Conservation (phyloP, 2,797 vertebrate species). For the Paedocypris micromegethes region DNA sequence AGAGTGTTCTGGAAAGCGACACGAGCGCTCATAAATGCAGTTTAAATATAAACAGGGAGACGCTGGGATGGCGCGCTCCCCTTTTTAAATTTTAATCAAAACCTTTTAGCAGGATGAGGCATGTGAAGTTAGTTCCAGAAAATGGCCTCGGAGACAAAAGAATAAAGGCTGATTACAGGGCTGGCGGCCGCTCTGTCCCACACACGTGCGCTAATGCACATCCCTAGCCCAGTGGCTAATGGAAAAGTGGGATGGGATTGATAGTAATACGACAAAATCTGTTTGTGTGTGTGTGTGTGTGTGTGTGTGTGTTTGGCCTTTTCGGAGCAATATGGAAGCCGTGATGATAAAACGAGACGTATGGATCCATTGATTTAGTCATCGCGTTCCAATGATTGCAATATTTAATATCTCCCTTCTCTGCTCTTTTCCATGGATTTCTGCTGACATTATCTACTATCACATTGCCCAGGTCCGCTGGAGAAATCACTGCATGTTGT, state of each 20-base stretch:
- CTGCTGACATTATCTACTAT: conserved; percentile 13
- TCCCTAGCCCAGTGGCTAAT: conserved; percentile 35
- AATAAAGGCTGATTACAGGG: conserved; percentile 55
- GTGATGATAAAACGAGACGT: not conserved
- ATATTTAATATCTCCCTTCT: conserved; percentile 5
- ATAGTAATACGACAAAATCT: not conserved
- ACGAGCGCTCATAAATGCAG: conserved; percentile 37
- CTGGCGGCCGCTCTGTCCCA: conserved; percentile 42
- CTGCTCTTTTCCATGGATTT: conserved; percentile 14
- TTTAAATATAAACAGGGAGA: conserved; percentile 61
- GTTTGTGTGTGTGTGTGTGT: not conserved
- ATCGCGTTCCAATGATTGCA: conserved; percentile 38
- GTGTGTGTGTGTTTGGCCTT: not conserved
- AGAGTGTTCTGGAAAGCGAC: conserved; percentile 10
- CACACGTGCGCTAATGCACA: conserved; percentile 11
- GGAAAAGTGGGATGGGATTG: conserved; percentile 51
- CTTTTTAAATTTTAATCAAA: conserved; percentile 71
- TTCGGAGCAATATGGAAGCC: not conserved
- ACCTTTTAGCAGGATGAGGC: conserved; percentile 67
- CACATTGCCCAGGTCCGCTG: conserved; percentile 11
- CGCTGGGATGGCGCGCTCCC: conserved; percentile 47
- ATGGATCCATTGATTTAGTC: conserved; percentile 21
- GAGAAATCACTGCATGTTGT: conserved; percentile 16
- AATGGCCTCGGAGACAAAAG: conserved; percentile 60
- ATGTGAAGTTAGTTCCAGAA: conserved; percentile 40